Evolutionary conservation across 2,797 vertebrate species (phyloP).

Genomic region (Thalassophryne amazonica): DNA sequence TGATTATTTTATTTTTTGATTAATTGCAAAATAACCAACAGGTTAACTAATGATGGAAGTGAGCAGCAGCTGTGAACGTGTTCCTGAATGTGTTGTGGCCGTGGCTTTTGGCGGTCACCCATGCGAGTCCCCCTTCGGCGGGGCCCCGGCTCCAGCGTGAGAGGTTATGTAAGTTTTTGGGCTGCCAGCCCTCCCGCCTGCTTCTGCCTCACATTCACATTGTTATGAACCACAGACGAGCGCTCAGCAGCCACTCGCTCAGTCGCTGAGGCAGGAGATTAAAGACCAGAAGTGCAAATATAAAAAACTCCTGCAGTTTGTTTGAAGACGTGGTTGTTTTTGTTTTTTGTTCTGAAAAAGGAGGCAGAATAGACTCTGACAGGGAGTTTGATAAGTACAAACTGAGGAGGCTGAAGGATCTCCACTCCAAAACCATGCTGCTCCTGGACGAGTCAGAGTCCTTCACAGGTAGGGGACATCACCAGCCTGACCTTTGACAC

Average conservation of each 20-base stretch:
- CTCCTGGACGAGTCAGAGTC: constrained; percentile 70
- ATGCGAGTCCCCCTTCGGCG: constrained; percentile 44
- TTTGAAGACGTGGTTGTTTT: neutral
- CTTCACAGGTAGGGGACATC: constrained; percentile 62
- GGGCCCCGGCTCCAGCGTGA: constrained; percentile 63
- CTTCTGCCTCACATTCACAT: constrained; percentile 49
- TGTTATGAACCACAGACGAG: constrained; percentile 31
- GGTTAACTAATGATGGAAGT: no score
- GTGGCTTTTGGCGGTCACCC: neutral
- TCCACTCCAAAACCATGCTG: constrained; percentile 54
- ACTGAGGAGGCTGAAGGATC: constrained; percentile 1
- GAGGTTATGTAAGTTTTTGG: constrained; percentile 75
- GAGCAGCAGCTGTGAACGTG: no score
- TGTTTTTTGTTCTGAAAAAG: neutral
- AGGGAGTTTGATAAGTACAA: neutral
- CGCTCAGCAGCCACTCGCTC: constrained; percentile 32
- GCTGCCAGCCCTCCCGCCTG: constrained; percentile 63
- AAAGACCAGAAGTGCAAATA: constrained; percentile 5
- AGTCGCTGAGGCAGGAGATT: constrained; percentile 36
- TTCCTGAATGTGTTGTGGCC: constrained; percentile 22
- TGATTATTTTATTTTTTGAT: no score
- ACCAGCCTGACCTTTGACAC: neutral
- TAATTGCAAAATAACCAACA: no score
- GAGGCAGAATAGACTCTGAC: constrained; percentile 1
- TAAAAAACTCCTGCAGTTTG: neutral